phyloP scores from a whole-genome alignment of 2,888 invertebrate genomes.

The Polymixis flavicincta region DNA sequence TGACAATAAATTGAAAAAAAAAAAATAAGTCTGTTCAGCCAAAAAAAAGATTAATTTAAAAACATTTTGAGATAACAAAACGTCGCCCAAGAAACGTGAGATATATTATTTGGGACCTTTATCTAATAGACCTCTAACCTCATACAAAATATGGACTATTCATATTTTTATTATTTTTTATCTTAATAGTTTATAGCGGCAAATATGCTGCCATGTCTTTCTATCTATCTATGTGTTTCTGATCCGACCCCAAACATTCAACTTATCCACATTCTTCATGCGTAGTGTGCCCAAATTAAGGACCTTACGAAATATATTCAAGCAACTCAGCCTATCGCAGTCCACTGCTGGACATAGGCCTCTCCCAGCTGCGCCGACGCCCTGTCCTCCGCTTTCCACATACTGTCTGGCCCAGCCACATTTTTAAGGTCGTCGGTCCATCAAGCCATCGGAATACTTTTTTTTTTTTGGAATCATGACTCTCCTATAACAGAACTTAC shows the following conservation, averaged over 20 bases:
- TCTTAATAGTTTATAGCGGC: not conserved
- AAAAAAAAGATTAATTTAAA: not conserved
- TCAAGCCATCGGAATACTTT: not conserved
- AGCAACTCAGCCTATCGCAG: not conserved
- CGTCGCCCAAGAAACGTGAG: not conserved
- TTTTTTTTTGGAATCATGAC: not conserved
- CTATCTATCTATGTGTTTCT: not conserved
- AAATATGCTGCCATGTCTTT: too few species aligned
- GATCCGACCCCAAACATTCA: not conserved
- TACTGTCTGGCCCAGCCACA: not conserved
- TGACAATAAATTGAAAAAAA: not conserved
- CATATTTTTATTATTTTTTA: not conserved
- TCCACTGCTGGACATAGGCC: not conserved
- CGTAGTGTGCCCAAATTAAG: not conserved
- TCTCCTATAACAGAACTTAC: constrained; percentile 71
- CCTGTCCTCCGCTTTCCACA: not conserved
- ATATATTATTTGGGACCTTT: too few species aligned
- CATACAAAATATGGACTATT: not conserved
- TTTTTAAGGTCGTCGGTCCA: too few species aligned
- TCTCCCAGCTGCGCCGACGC: not conserved
- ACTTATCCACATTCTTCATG: not conserved
- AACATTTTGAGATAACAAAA: not conserved
- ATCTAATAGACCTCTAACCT: not conserved
- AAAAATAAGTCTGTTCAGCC: not conserved
- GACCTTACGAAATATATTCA: not conserved